Evolutionary conservation across 2,113 vertebrate genomes (phyloP), one percentile per base, ranked within the genome.

Genomic region (Chaetorhynchus papuensis): DNA sequence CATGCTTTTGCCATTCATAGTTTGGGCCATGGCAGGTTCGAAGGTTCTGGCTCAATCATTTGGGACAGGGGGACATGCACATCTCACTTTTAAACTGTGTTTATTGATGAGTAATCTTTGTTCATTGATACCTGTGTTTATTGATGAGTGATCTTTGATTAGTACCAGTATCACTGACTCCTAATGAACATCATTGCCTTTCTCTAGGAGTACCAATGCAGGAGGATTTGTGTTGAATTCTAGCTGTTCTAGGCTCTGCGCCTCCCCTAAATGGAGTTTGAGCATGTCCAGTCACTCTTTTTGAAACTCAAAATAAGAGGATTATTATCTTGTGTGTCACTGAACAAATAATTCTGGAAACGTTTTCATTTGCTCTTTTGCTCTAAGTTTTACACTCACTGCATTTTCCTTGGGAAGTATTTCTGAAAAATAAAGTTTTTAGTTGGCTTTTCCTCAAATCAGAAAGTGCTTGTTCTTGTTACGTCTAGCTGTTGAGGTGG

Each of bases 1-100:
- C 1, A 0, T 21, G 26, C 24, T 47, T 87, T 37, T 61, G 24
- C 26, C 17, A 3, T 56, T 41, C 17, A 1, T 26, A 2, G 11
- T 59, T 85, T n/a, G 31, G 64, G 24, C 59, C 13, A 2, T 54
- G 23, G 47, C 26, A 42, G 39, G 13, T 65, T 26, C 69, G 72
- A n/a, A 61, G 42, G 37, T n/a, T 64, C 37, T 37, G 41, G 13
- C 24, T 42, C 20, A 44, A 53, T 59, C n/a, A 15, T 56, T 47
- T 56, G 63, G 50, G 57, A 49, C 4, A 26, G 27, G n/a, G 50
- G 18, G 35, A 7, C 22, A 8, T 35, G 27, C 14, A 60, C 15
- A 57, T 15, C 54, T 65, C 17, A 10, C 18, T 44, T 44, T 10
- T 8, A 10, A 56, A 15, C 31, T 41, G 4, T 69, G 13, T 31